Conservation (phyloP, 2,888 invertebrate species). For the Antheraea yamamai region DNA sequence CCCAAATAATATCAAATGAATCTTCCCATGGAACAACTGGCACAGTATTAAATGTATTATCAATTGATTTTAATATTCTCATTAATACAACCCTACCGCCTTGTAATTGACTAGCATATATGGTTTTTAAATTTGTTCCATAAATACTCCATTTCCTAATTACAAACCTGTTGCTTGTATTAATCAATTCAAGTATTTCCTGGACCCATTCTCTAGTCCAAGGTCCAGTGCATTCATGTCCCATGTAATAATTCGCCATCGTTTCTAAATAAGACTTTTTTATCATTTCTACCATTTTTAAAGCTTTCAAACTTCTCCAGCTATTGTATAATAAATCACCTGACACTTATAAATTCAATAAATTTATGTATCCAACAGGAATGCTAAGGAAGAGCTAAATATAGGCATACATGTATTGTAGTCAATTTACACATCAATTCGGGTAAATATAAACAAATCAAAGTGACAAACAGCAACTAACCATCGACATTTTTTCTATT, state of each 20-base stretch:
- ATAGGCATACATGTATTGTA: too few species aligned
- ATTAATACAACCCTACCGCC: not conserved
- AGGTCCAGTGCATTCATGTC: not conserved
- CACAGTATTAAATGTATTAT: not conserved
- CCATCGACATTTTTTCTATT: too few species aligned
- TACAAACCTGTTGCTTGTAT: not conserved
- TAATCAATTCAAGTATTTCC: not conserved
- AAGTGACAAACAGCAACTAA: too few species aligned
- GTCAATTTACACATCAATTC: too few species aligned
- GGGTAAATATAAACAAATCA: too few species aligned
- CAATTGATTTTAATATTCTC: not conserved
- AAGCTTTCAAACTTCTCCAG: not conserved
- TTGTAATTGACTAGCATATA: not conserved
- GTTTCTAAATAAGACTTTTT: not conserved
- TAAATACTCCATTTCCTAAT: not conserved
- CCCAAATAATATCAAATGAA: constrained; percentile 18
- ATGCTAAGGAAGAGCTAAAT: too few species aligned
- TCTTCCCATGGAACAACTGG: constrained; percentile 11
- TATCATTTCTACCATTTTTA: constrained; percentile 1
- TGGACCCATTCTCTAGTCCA: constrained; percentile 11
- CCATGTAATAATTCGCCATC: not conserved
- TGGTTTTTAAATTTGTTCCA: constrained; percentile 1
- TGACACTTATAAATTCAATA: too few species aligned
- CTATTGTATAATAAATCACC: not conserved
- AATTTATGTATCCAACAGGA: too few species aligned